A percentile compares a stretch with the other conserved stretches of the same genome.
Evolutionary conservation across 2,888 invertebrate species (phyloP).

Genomic region (Nomada ruficornis): DNA sequence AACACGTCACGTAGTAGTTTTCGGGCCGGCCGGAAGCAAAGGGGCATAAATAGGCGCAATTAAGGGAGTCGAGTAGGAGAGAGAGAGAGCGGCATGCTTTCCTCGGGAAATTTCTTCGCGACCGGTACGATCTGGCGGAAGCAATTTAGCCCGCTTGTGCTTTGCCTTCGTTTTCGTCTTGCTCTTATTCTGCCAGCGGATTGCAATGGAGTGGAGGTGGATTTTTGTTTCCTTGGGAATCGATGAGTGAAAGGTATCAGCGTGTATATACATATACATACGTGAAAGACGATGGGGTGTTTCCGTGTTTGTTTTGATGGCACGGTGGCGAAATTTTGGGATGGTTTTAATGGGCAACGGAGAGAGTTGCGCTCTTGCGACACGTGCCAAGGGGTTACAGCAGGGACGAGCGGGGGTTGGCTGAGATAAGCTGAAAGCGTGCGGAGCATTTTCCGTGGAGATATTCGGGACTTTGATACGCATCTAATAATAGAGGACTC

Average conservation of each 20-base stretch:
- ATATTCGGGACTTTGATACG: neutral
- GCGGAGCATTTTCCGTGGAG: neutral
- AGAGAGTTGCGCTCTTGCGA: neutral
- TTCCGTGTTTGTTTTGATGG: conserved; percentile 13
- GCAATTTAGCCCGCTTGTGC: conserved; percentile 44
- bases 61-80: conserved; percentile 72
- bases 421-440: neutral
- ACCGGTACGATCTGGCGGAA: conserved; percentile 44
- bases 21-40: conserved; percentile 78
- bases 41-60: conserved; percentile 84
- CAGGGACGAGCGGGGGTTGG: too few species aligned
- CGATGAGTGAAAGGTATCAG: conserved; percentile 15
- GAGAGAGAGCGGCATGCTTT: conserved; percentile 39
- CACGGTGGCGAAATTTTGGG: conserved; percentile 10
- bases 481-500: neutral
- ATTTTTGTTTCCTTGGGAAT: neutral
- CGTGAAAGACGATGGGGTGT: neutral
- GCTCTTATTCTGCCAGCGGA: neutral
- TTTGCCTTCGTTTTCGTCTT: neutral
- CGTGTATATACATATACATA: neutral
- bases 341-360: neutral
- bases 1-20: conserved; percentile 83
- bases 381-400: neutral
- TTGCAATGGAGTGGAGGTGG: neutral
- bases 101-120: conserved; percentile 49